Evolutionary conservation across 1,140 invertebrate genomes (phyloP), one percentile per base, ranked within the genome.

Genomic region (Hyposmocoma kahamanoa): DNA sequence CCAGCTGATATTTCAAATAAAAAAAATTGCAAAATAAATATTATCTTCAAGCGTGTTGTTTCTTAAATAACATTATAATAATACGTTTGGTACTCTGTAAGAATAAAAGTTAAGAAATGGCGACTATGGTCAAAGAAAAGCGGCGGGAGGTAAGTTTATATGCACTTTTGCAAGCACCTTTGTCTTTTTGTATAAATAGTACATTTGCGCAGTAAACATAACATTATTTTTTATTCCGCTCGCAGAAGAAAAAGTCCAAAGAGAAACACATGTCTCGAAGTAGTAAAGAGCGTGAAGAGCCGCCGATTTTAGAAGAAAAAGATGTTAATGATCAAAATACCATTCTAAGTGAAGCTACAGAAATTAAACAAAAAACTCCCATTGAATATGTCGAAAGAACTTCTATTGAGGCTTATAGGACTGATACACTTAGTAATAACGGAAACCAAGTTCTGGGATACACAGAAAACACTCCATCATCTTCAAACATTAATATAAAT

Each of bases 51-150:
- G n/a, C n/a, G n/a, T n/a, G n/a, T n/a, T n/a, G n/a, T n/a, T n/a
- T n/a, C n/a, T n/a, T n/a, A n/a, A n/a, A n/a, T n/a, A n/a, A n/a
- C n/a, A n/a, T n/a, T n/a, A n/a, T n/a, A n/a, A n/a, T n/a, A n/a
- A n/a, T n/a, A n/a, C n/a, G n/a, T n/a, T n/a, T n/a, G n/a, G n/a
- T n/a, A n/a, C n/a, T n/a, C n/a, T n/a, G n/a, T n/a, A n/a, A n/a
- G n/a, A n/a, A n/a, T n/a, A n/a, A n/a, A n/a, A n/a, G n/a, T n/a
- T n/a, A n/a, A n/a, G n/a, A n/a, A n/a, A 73, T 83, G 78, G 78
- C 75, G 44, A 82, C 78, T 42, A 62, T 82, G 59, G 51, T 82
- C 18, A 82, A 76, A 47, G 78, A 79, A 44, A 79, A 79, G 66
- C 60, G 62, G 15, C 58, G 50, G 47, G 72, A 79, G 49, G 78